Base-by-base conservation (phyloP, 2,797 vertebrate genomes). In the Paedocypris micromegethes region DNA sequence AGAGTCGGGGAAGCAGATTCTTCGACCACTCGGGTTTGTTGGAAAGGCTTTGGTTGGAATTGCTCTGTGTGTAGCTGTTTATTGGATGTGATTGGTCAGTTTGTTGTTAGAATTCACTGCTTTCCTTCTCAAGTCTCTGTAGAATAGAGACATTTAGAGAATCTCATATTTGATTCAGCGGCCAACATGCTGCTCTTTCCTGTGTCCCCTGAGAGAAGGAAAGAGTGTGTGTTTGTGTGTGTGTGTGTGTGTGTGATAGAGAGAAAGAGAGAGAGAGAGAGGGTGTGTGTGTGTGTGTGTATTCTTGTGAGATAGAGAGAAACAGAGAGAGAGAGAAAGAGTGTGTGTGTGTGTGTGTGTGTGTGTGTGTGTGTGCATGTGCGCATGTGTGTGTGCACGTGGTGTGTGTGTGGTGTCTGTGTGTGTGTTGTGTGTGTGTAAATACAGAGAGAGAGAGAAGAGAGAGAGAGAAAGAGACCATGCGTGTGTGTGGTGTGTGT, bases 151-250 rank as follows among this genome's bases (percentile, higher is more conserved):
- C 45, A 63, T 70, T 51, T 42, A 6, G 52, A 56, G 59, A 63
- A 70, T 70, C 63, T 70, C 37, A 70, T 37, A 63, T 63, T 70
- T 1, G 40, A 50, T 49, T 43, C 46, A 56, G 46, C 59, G 62
- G 68, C 52, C 68, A 70, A 50, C 59, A 56, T 70, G 51, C 40
- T 49, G 52, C 52, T 70, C 52, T 46, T 43, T 44, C 39, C 40
- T 43, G 5, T 38, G 8, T 70, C 59, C 68, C 68, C 52, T 43
- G 60, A 73, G 71, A 72, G 38, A 47, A 52, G 40, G 58, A n/a
- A 47, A 46, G 53, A 64, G 48, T 44, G 66, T 53, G 53, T 65
- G 39, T 38, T 54, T 41, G 49, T 3, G 53, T n/a, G 9, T 40
- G 51, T 23, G 23, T 56, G 9, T 37, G 60, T 40, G 46, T 2